Conservation (phyloP, 2,888 invertebrate genomes). For the Lagria hirta region DNA sequence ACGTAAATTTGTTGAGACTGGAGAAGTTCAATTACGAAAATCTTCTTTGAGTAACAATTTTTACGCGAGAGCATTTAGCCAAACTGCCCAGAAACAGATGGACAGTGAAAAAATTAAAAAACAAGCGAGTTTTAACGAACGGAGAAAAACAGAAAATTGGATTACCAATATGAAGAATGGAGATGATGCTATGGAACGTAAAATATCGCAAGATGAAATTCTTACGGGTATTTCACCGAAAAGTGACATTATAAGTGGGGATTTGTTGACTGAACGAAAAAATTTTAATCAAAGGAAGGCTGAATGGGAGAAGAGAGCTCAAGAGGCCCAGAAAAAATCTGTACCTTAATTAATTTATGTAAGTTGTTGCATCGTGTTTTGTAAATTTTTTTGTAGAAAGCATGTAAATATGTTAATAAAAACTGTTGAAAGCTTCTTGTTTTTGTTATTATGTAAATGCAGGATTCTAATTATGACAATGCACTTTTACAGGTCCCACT, state of each 20-base stretch:
- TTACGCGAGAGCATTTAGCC: conserved; percentile 43
- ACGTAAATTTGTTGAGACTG: conserved; percentile 26
- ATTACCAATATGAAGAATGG: conserved; percentile 41
- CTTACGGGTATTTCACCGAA: conserved; percentile 39
- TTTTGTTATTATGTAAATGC: conserved; percentile 2
- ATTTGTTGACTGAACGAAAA: conserved; percentile 61
- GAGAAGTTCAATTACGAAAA: conserved; percentile 46
- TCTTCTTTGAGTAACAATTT: conserved; percentile 42
- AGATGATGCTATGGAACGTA: conserved; percentile 36
- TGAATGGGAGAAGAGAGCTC: conserved; percentile 77
- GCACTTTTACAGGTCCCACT: conserved; percentile 9
- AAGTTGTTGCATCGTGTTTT: conserved; percentile 25
- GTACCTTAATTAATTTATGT: conserved; percentile 38
- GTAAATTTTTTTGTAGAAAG: no score
- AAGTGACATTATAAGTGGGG: conserved; percentile 39
- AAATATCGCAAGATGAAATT: conserved; percentile 35
- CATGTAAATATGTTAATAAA: neutral
- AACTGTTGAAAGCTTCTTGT: no score
- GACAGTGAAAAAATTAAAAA: conserved; percentile 43
- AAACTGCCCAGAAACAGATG: conserved; percentile 38
- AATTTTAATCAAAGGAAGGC: conserved; percentile 74
- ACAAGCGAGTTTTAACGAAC: conserved; percentile 44
- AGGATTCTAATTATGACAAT: no score
- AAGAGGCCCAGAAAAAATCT: conserved; percentile 66
- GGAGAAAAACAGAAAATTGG: conserved; percentile 49